These are phyloP conservation scores for Drosophila burlai DNA, from an alignment of 1,140 invertebrate genomes.

Conservation along the genomic window DNA sequence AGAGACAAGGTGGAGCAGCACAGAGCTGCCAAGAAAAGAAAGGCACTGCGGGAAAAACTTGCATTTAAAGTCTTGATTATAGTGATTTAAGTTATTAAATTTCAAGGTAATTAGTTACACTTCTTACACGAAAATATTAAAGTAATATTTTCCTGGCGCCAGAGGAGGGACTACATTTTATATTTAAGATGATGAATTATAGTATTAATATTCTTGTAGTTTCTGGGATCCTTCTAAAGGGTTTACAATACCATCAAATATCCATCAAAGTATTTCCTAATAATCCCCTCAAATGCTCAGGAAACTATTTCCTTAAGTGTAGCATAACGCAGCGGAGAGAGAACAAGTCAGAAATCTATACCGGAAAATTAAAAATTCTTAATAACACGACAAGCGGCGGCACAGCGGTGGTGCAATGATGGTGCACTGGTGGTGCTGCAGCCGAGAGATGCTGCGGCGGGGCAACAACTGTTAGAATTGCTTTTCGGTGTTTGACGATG, in stretches of 20 bases:
- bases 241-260: not conserved
- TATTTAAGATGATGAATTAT: too few species aligned
- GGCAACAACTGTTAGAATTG: conserved; percentile 79
- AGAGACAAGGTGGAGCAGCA: conserved; percentile 66
- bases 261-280: not conserved
- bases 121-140: not conserved
- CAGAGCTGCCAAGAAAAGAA: conserved; percentile 2
- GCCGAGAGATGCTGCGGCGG: conserved; percentile 23
- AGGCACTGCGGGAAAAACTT: conserved; percentile 11
- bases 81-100: not conserved
- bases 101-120: not conserved
- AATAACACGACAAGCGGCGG: conserved; percentile 79
- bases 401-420: conserved; percentile 53
- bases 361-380: conserved; percentile 85
- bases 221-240: not conserved
- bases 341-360: conserved; percentile 80
- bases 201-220: not conserved
- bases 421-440: conserved; percentile 21
- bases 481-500: conserved; percentile 70
- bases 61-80: not conserved
- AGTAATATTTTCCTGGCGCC: not conserved
- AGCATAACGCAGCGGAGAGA: conserved; percentile 8
- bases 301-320: not conserved
- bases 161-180: not conserved
- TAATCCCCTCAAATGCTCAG: not conserved